These are phyloP conservation scores for Aepyceros melampus DNA, from an alignment of 2,113 vertebrate genomes.

Conservation along the genomic window DNA sequence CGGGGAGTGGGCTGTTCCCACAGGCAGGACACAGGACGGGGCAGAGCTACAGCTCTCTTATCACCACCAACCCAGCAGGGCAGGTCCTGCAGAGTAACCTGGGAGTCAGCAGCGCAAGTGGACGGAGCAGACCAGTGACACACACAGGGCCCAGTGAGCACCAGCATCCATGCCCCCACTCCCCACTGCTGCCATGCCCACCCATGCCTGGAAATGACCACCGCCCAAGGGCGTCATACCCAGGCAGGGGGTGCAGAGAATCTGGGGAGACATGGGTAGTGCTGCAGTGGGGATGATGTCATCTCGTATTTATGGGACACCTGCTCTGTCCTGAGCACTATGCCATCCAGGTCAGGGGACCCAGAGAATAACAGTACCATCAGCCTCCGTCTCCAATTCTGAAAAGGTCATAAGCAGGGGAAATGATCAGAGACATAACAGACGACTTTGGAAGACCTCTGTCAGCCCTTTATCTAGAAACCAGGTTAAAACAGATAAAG, in stretches of 20 bases:
- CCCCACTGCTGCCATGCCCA: fast-evolving
- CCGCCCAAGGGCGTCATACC: background rate
- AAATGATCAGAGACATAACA: background rate
- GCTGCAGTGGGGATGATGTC: background rate
- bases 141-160: fast-evolving
- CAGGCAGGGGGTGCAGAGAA: background rate
- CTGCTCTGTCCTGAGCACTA: fast-evolving
- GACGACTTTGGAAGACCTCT: background rate
- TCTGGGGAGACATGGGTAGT: background rate
- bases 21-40: background rate
- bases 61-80: fast-evolving
- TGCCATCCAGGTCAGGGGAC: background rate
- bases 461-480: too few relatives aligned
- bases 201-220: fast-evolving
- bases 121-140: background rate
- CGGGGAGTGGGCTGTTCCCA: background rate
- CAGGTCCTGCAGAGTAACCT: background rate
- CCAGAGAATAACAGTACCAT: background rate
- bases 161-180: fast-evolving
- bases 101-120: background rate
- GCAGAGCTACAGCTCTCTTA: background rate
- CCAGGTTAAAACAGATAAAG: background rate
- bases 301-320: fast-evolving
- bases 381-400: background rate
- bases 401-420: background rate